A percentile compares a stretch with the other conserved stretches of the same genome.
Conservation (phyloP, 2,113 vertebrate genomes). For the Alaudala cheleensis region DNA sequence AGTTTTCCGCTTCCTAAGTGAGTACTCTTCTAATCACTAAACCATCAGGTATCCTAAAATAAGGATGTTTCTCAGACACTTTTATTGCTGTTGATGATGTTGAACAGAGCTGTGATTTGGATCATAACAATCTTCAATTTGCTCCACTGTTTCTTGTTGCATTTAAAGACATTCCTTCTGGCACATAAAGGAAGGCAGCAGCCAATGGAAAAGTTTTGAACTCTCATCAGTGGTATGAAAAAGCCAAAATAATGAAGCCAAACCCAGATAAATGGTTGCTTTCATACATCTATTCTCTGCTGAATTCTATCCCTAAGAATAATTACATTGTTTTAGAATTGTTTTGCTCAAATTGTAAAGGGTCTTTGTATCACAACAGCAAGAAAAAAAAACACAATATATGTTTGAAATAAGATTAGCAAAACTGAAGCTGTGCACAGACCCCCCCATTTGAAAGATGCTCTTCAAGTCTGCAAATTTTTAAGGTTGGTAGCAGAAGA, state of each 20-base stretch:
- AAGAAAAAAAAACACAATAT: background rate
- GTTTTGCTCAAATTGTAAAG: background rate
- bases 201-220: background rate
- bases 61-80: background rate
- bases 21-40: background rate
- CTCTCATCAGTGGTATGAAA: background rate
- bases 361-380: background rate
- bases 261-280: background rate
- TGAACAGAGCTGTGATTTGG: background rate
- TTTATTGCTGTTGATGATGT: background rate
- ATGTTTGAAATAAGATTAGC: background rate
- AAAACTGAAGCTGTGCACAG: background rate
- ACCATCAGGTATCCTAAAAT: background rate
- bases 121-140: background rate
- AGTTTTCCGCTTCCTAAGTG: background rate
- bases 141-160: background rate
- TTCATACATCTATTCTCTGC: background rate
- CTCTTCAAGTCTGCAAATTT: background rate
- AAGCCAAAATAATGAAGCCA: background rate
- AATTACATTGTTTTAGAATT: background rate
- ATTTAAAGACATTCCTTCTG: background rate
- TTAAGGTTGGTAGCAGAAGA: background rate
- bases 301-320: background rate
- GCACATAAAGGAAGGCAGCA: background rate
- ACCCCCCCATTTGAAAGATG: background rate